phyloP scores from a whole-genome alignment of 2,888 invertebrate genomes.

The Leucophenga maculata region DNA sequence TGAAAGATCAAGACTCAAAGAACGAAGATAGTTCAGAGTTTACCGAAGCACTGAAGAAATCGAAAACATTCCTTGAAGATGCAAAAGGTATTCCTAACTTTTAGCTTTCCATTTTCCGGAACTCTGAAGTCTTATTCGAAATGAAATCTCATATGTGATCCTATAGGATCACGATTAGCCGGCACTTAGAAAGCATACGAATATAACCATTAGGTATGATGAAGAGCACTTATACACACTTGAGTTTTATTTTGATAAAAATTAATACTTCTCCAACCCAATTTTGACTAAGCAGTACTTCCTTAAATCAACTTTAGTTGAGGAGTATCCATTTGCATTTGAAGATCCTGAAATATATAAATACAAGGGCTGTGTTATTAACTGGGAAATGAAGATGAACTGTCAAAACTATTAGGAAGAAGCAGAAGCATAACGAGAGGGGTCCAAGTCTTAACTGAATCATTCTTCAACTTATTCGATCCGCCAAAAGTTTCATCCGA shows the following conservation, averaged over 20 bases:
- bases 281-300: constrained; percentile 94
- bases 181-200: constrained; percentile 69
- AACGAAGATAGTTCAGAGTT: constrained; percentile 74
- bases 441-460: constrained; percentile 97
- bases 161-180: constrained; percentile 86
- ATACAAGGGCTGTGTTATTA: constrained; percentile 86
- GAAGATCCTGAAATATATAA: constrained; percentile 85
- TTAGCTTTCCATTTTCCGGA: constrained; percentile 87
- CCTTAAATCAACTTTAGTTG: constrained; percentile 92
- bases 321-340: constrained; percentile 92
- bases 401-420: constrained; percentile 95
- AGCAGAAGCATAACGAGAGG: constrained; percentile 97
- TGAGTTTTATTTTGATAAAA: constrained; percentile 94
- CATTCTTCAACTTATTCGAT: constrained; percentile 99
- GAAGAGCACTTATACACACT: constrained; percentile 76
- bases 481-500: constrained; percentile 92
- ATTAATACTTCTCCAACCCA: constrained; percentile 90
- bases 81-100: constrained; percentile 92
- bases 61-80: constrained; percentile 78
- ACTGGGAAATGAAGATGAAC: constrained; percentile 98
- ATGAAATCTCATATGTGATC: no score
- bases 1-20: no score
- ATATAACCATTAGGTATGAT: constrained; percentile 70
- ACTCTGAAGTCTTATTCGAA: constrained; percentile 94
- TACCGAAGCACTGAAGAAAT: no score